These are phyloP conservation scores for Xiphydria camelus DNA, from an alignment of 2,888 invertebrate genomes.

Conservation along the genomic window DNA sequence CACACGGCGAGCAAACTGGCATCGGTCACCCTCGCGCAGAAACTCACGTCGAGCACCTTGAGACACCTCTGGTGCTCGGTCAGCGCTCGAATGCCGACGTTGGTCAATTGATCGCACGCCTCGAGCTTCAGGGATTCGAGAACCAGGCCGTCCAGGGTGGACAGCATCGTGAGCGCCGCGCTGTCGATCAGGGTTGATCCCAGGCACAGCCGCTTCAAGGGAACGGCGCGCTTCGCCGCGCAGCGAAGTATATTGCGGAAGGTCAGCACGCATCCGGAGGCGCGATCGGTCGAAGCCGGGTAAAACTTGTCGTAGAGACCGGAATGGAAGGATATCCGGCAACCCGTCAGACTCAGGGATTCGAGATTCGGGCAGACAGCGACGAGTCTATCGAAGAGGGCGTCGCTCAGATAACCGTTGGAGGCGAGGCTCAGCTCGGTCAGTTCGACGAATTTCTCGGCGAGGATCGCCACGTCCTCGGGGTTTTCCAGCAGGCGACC, in stretches of 20 bases:
- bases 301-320: conserved; percentile 72
- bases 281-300: conserved; percentile 51
- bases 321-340: conserved; percentile 72
- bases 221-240: conserved; percentile 60
- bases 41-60: conserved; percentile 66
- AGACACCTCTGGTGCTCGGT: conserved; percentile 63
- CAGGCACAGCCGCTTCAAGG: conserved; percentile 66
- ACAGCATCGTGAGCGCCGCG: conserved; percentile 62
- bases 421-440: conserved; percentile 66
- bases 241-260: conserved; percentile 69
- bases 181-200: conserved; percentile 72
- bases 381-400: conserved; percentile 70
- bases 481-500: conserved; percentile 69
- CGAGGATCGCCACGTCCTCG: conserved; percentile 60
- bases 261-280: conserved; percentile 72
- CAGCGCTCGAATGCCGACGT: conserved; percentile 63
- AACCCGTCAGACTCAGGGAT: conserved; percentile 67
- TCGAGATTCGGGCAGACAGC: conserved; percentile 65
- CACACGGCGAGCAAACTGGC: conserved; percentile 66
- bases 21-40: conserved; percentile 69
- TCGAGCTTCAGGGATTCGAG: conserved; percentile 62
- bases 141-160: conserved; percentile 60
- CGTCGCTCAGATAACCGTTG: conserved; percentile 75
- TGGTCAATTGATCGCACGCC: conserved; percentile 68
- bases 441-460: conserved; percentile 60